Conservation (phyloP, 2,888 invertebrate genomes). For the Cephus spinipes region DNA sequence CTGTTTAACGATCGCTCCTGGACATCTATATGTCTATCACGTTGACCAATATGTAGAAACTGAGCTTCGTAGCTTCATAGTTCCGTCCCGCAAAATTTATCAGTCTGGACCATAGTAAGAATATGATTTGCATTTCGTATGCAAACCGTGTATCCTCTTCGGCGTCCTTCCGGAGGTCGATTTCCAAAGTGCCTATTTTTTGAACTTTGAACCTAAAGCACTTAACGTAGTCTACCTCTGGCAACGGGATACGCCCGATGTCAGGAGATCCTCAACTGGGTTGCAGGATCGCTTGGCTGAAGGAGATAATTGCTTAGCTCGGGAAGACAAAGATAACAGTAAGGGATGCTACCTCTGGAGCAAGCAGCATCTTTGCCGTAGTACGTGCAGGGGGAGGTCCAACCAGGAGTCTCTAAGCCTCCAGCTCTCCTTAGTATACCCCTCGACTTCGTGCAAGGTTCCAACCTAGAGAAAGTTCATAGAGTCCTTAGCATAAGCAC, state of each 20-base stretch:
- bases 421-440: neutral
- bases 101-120: neutral
- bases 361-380: neutral
- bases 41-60: neutral
- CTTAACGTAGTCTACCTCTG: neutral
- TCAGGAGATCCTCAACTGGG: neutral
- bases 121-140: neutral
- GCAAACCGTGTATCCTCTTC: neutral
- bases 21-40: neutral
- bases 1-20: neutral
- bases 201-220: neutral
- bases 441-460: neutral
- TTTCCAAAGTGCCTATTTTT: neutral
- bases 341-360: neutral
- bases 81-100: neutral
- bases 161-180: neutral
- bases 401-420: neutral
- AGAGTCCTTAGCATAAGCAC: constrained; percentile 2
- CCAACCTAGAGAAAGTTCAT: neutral
- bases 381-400: neutral
- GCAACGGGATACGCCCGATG: neutral
- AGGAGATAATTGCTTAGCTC: neutral
- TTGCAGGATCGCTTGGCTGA: neutral
- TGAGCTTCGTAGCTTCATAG: neutral
- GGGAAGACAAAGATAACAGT: neutral